Evolutionary conservation across 2,113 vertebrate species (phyloP), one percentile per base, ranked within the genome.

Genomic region (Helogale parvula): DNA sequence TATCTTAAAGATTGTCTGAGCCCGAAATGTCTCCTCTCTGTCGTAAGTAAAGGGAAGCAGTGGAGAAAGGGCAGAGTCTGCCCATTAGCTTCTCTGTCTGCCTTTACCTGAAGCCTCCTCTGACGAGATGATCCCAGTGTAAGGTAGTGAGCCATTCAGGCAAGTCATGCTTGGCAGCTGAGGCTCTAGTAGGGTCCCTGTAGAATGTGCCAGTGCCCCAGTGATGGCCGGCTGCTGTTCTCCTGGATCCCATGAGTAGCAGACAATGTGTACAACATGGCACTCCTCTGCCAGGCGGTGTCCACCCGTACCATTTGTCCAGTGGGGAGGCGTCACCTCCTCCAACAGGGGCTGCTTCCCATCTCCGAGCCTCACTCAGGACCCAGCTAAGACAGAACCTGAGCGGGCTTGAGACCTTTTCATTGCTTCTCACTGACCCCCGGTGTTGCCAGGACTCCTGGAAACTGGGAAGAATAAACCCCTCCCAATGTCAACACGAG

Each of bases 131-230:
- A 60, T 63, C n/a, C 81, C 60, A 10, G 71, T 16, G 54, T 38
- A 3, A 7, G 3, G 54, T 15, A 4, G 7, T 35, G 90, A 74
- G 76, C 23, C 60, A 5, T 2, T 14, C 25, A 25, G 45, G n/a
- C 38, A 11, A 5, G 52, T 69, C 38, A 1, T 0, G 0, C 52
- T 25, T 2, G 0, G 69, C 63, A 27, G 12, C 60, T 0, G 0
- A 66, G 68, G 29, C 50, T 52, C 54, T 35, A 1, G 15, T 21
- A 50, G 47, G 15, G 15, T 17, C 57, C 1, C 38, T 0, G 11
- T 7, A 23, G 52, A 84, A 57, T 11, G 8, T 31, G 17, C n/a
- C 3, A 13, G 31, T 33, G 15, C 38, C 38, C 29, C 14, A 38
- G 47, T 1, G 27, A 5, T 3, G 33, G n/a, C 2, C 7, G 7